Percentiles rank a stretch among this genome's conserved stretches.
These are phyloP conservation scores for Buphagus erythrorhynchus DNA, from an alignment of 2,797 vertebrate species.

Conservation along the genomic window DNA sequence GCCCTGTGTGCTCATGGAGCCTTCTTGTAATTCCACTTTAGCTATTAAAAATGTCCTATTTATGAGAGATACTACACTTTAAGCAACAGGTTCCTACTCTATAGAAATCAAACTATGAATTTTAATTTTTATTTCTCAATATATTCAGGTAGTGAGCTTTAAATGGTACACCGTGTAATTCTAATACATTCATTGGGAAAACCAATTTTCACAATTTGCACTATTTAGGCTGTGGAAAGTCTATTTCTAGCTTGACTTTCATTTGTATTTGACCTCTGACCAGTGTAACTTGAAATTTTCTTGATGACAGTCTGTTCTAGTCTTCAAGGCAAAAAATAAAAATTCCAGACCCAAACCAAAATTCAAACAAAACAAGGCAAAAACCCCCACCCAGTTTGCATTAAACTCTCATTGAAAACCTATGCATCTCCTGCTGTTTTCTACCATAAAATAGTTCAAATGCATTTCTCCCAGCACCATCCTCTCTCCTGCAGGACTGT, in stretches of 20 bases:
- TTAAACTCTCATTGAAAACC: not conserved
- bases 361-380: not conserved
- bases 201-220: not conserved
- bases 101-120: not conserved
- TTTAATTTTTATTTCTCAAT: not conserved
- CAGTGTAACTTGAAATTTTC: not conserved
- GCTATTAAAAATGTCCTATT: not conserved
- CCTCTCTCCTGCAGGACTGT: not conserved
- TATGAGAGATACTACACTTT: not conserved
- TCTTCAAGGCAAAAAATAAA: not conserved
- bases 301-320: not conserved
- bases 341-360: not conserved
- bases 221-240: not conserved
- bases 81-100: not conserved
- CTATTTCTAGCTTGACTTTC: not conserved
- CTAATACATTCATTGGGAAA: not conserved
- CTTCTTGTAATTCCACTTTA: not conserved
- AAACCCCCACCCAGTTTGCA: rapidly evolving
- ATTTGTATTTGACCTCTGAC: not conserved
- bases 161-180: not conserved
- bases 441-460: not conserved
- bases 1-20: not conserved
- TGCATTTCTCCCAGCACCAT: not conserved
- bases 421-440: not conserved
- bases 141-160: not conserved